phyloP scores from a whole-genome alignment of 2,888 invertebrate species.

The Mimachlamys varia region DNA sequence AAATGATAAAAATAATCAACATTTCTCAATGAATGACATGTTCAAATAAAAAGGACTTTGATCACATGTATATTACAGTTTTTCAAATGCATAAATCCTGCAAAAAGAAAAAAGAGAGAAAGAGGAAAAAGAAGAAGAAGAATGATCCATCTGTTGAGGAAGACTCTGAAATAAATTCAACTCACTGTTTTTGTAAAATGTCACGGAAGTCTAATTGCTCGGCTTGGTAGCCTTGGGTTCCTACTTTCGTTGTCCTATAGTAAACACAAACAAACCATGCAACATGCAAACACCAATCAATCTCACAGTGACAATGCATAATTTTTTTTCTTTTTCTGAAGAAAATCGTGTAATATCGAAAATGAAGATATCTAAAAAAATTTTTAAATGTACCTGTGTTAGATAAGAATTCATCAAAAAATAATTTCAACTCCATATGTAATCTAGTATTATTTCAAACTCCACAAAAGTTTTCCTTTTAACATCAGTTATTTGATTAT shows the following conservation, averaged over 20 bases:
- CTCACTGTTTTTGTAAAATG: neutral
- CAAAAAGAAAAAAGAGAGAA: too few species aligned
- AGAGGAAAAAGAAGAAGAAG: too few species aligned
- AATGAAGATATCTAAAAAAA: too few species aligned
- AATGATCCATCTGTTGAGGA: neutral
- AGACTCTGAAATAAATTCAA: neutral
- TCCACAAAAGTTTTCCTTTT: neutral
- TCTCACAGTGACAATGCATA: too few species aligned
- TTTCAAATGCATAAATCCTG: neutral
- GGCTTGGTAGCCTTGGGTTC: neutral
- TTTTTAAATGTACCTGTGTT: neutral
- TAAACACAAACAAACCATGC: conserved; percentile 17
- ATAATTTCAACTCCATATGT: neutral
- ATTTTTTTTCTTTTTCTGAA: too few species aligned
- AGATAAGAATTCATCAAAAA: neutral
- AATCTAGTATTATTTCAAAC: neutral
- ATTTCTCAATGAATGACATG: neutral
- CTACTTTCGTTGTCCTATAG: neutral
- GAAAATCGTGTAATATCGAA: too few species aligned
- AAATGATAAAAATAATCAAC: too few species aligned
- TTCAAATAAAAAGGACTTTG: too few species aligned
- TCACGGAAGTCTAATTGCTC: neutral
- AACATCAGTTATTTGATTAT: neutral
- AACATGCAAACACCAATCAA: neutral
- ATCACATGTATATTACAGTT: too few species aligned